phyloP scores from a whole-genome alignment of 1,140 invertebrate species.

The Zaprionus nigranus region DNA sequence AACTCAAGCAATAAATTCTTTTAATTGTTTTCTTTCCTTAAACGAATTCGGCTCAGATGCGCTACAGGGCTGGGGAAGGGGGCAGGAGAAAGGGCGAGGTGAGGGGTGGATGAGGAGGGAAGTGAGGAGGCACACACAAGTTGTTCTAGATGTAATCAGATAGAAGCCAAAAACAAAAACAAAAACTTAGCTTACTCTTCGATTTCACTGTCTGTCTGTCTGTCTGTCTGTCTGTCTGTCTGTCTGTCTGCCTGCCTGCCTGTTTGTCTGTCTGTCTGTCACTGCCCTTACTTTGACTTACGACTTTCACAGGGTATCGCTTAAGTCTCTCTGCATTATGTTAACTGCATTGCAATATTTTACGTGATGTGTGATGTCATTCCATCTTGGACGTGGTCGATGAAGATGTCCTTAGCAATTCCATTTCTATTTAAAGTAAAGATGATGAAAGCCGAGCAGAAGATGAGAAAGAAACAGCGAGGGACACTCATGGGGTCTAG shows the following conservation, averaged over 20 bases:
- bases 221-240: no score
- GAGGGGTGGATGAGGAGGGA: not conserved
- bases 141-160: not conserved
- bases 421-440: slow-evolving; percentile 22
- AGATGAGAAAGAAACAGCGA: not conserved
- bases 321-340: slow-evolving; percentile 7
- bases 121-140: not conserved
- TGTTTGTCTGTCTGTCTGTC: not conserved
- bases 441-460: not conserved
- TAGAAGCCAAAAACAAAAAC: not conserved
- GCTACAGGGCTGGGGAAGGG: not conserved
- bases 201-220: not conserved
- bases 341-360: slow-evolving; percentile 33
- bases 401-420: slow-evolving; percentile 2
- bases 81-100: not conserved
- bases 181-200: not conserved
- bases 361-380: slow-evolving; percentile 54
- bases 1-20: slow-evolving; percentile 77
- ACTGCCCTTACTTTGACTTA: not conserved
- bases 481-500: not conserved
- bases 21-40: slow-evolving; percentile 72
- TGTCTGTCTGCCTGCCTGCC: no score
- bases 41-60: not conserved
- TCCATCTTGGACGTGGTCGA: slow-evolving; percentile 35
- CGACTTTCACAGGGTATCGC: not conserved